Base-by-base conservation (phyloP, 2,113 vertebrate species). In the Spheniscus mendiculus region DNA sequence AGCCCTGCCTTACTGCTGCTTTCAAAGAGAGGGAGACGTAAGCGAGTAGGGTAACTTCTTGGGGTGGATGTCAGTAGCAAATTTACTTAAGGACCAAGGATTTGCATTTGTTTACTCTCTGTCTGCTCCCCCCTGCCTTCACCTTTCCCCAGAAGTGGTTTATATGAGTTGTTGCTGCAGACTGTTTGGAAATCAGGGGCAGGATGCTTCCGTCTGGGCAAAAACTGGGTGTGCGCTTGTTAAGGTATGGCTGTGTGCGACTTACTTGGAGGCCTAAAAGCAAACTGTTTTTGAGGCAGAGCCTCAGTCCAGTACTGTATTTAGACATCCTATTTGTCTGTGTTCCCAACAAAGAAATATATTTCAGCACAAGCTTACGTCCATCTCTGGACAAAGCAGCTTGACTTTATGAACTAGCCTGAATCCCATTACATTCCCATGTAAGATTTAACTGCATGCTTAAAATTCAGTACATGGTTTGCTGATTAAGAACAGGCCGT, bases 371-470 rank as follows among this genome's bases (percentile, higher is more conserved):
- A 55, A 85, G 55, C 26, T 86, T 59, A 59, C 62, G 47, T 93
- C 93, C 40, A 40, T 94, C 95, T 93, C 74, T 71, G 87, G 93
- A 94, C 82, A 83, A 91, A 93, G 87, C 70, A 77, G 56, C 56
- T 86, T 78, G 82, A 73, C 70, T 93, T 85, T 42, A 50, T 76
- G 87, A 85, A 88, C 71, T 58, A 90, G 71, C 7, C 71, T 85
- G 45, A 95, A 87, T 90, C 70, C 50, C 23, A 2, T 36, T 79
- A 58, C 3, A 4, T 87, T 87, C 61, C 82, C 53, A 3, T 55
- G 36, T 79, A 81, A 87, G 86, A 71, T 82, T 17, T 26, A 89
- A 76, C 52, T 21, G 49, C 87, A 32, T 91, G 67, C 84, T 90
- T 96, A 83, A 81, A 94, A 92, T 94, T 83, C 87, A 90, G 74